A percentile compares a stretch with the other conserved stretches of the same genome.
These are phyloP conservation scores for Pachypanchax playfairii DNA, from an alignment of 2,113 vertebrate species.

Conservation along the genomic window DNA sequence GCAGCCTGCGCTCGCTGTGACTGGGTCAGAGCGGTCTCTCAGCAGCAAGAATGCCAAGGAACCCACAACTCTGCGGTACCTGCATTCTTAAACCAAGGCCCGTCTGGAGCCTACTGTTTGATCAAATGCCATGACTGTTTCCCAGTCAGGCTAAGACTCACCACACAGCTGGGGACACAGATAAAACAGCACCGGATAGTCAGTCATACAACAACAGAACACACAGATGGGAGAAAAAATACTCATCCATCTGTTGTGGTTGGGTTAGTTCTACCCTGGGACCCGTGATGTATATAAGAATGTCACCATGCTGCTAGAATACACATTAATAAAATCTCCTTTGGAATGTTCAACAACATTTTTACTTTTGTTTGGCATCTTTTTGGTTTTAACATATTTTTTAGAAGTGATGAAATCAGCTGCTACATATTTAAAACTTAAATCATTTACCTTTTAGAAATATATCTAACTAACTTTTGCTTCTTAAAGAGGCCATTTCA, in stretches of 20 bases:
- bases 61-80: constrained; percentile 64
- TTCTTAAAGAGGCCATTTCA: no score
- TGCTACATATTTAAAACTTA: no score
- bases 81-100: constrained; percentile 64
- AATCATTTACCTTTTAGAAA: no score
- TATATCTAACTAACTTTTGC: no score
- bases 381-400: no score
- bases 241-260: constrained; percentile 34
- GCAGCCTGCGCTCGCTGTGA: constrained; percentile 30
- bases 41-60: constrained; percentile 62
- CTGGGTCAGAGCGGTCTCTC: constrained; percentile 49
- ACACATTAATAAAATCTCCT: no score
- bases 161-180: constrained; percentile 21
- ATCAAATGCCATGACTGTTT: constrained; percentile 60
- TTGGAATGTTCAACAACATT: no score
- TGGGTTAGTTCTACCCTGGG: constrained; percentile 25
- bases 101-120: constrained; percentile 54
- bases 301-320: constrained; percentile 17
- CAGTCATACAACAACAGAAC: constrained; percentile 40
- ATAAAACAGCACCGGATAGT: constrained; percentile 40
- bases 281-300: constrained; percentile 32
- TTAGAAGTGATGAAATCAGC: no score
- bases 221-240: constrained; percentile 33
- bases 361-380: no score
- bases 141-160: constrained; percentile 34